Percentiles rank a stretch among this genome's conserved stretches.
These are phyloP conservation scores for Tinea trinotella DNA, from an alignment of 2,888 invertebrate species.

Conservation along the genomic window DNA sequence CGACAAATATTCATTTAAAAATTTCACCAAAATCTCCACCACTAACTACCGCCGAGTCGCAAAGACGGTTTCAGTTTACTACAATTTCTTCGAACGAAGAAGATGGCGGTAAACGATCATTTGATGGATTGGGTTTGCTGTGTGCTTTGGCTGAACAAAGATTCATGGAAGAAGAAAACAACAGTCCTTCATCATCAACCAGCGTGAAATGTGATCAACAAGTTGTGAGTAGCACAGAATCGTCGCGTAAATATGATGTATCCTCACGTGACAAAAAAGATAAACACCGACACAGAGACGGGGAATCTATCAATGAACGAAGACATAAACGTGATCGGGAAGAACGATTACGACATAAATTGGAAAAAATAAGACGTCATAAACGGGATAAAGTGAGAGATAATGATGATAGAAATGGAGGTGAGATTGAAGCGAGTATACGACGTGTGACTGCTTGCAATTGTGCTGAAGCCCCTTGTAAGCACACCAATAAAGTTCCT, in stretches of 20 bases:
- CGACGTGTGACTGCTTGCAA: slow-evolving; percentile 54
- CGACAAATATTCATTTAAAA: slow-evolving; percentile 59
- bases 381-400: slow-evolving; percentile 53
- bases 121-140: slow-evolving; percentile 80
- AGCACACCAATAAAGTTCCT: slow-evolving; percentile 44
- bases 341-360: slow-evolving; percentile 52
- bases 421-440: slow-evolving; percentile 55
- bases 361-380: slow-evolving; percentile 60
- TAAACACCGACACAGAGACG: slow-evolving; percentile 49
- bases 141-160: slow-evolving; percentile 90
- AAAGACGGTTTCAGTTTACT: slow-evolving; percentile 53
- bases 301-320: slow-evolving; percentile 53
- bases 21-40: slow-evolving; percentile 59
- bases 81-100: slow-evolving; percentile 32
- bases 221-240: slow-evolving; percentile 46
- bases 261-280: slow-evolving; percentile 46
- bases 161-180: slow-evolving; percentile 81
- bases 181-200: slow-evolving; percentile 36
- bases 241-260: slow-evolving; percentile 28
- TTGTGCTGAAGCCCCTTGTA: slow-evolving; percentile 41
- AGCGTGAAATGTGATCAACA: slow-evolving; percentile 46
- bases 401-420: slow-evolving; percentile 41
- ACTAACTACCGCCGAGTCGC: slow-evolving; percentile 45
- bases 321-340: slow-evolving; percentile 54
- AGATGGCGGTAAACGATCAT: slow-evolving; percentile 51